Evolutionary conservation across 2,797 vertebrate genomes (phyloP).

Genomic region (Diplodus puntazzo): DNA sequence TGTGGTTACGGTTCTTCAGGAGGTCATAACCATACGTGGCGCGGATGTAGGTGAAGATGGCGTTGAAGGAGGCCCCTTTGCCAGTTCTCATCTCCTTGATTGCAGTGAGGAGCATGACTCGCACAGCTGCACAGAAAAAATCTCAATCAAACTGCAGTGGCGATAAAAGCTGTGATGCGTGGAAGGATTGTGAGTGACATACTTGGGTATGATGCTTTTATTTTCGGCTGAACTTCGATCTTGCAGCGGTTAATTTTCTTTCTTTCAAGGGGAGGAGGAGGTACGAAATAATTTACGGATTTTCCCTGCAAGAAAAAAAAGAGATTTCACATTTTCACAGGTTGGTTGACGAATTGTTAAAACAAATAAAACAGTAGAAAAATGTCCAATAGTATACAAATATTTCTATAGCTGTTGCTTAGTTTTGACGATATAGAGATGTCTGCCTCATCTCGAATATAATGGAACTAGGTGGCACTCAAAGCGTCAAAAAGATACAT

Average conservation of each 20-base stretch:
- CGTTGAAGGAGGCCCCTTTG: constrained; percentile 93
- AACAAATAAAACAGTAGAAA: not conserved
- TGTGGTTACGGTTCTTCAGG: constrained; percentile 91
- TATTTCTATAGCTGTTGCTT: not conserved
- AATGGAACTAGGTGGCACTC: too few species aligned
- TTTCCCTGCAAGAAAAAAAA: constrained; percentile 88
- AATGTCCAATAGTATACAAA: not conserved
- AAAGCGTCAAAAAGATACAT: too few species aligned
- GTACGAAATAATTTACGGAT: constrained; percentile 96
- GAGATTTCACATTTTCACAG: constrained; percentile 8
- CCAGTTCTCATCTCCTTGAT: constrained; percentile 94
- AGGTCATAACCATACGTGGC: constrained; percentile 91
- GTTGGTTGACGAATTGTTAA: not conserved
- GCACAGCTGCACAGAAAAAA: constrained; percentile 85
- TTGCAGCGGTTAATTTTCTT: constrained; percentile 80
- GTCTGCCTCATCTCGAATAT: too few species aligned
- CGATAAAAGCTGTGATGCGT: not conserved
- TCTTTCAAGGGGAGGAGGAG: constrained; percentile 88
- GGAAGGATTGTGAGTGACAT: constrained; percentile 66
- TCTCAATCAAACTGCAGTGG: not conserved
- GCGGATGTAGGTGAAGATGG: constrained; percentile 93
- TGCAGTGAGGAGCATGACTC: constrained; percentile 94
- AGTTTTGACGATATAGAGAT: too few species aligned
- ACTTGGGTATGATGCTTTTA: constrained; percentile 93
- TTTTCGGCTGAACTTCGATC: constrained; percentile 87